These are phyloP conservation scores for Panurus biarmicus DNA, from an alignment of 2,113 vertebrate species.

Conservation along the genomic window DNA sequence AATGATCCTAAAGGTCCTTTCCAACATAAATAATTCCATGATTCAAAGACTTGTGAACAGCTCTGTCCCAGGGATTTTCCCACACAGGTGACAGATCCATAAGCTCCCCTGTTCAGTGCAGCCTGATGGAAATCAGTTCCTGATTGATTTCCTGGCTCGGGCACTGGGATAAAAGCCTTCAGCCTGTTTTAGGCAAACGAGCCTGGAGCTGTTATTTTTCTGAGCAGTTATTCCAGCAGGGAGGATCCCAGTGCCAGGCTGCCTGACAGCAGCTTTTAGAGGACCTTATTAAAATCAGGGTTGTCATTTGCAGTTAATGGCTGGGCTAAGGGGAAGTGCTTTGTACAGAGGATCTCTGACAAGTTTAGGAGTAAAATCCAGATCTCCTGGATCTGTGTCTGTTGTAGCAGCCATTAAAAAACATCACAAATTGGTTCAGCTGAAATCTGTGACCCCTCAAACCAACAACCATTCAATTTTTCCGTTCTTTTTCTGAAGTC, in stretches of 20 bases:
- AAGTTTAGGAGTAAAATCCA: background rate
- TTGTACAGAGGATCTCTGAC: background rate
- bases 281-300: background rate
- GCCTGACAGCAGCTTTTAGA: background rate
- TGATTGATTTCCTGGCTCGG: background rate
- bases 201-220: background rate
- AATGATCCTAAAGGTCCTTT: background rate
- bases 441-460: background rate
- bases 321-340: background rate
- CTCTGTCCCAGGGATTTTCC: background rate
- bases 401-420: background rate
- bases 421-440: background rate
- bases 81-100: background rate
- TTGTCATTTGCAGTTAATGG: background rate
- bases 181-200: background rate
- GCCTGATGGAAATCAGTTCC: background rate
- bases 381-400: background rate
- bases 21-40: background rate
- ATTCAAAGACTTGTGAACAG: background rate
- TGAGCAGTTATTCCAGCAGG: background rate
- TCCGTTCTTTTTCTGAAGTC: background rate
- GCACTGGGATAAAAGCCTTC: background rate
- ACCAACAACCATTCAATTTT: accelerated
- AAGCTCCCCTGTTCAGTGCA: background rate
- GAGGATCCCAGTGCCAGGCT: background rate